Conservation (phyloP, 2,113 vertebrate genomes). For the Antennarius striatus region DNA sequence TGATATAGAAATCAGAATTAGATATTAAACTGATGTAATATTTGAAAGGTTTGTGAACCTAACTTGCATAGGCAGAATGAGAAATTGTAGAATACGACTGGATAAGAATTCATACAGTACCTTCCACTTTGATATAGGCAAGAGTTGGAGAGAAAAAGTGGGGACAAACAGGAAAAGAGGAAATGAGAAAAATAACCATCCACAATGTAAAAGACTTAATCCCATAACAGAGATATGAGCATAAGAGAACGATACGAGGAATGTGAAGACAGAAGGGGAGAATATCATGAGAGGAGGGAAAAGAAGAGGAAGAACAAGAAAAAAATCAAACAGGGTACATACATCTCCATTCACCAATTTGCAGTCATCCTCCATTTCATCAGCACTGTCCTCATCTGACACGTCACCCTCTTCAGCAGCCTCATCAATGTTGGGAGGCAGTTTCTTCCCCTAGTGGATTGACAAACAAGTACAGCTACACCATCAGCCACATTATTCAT, state of each 20-base stretch:
- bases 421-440: slow-evolving; percentile 91
- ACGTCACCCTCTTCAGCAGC: slow-evolving; percentile 95
- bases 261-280: slow-evolving; percentile 1
- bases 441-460: slow-evolving; percentile 90
- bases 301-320: background rate
- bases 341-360: slow-evolving; percentile 96
- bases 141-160: slow-evolving; percentile 41
- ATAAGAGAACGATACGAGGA: background rate
- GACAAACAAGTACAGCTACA: background rate
- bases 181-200: slow-evolving; percentile 37
- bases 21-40: background rate
- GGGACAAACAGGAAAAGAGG: slow-evolving; percentile 26
- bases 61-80: slow-evolving; percentile 17
- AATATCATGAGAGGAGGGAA: background rate
- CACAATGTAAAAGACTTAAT: background rate
- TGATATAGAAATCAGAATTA: background rate
- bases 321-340: slow-evolving; percentile 59
- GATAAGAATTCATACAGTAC: slow-evolving; percentile 60
- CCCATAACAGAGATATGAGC: slow-evolving; percentile 21
- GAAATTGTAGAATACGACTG: slow-evolving; percentile 7
- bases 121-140: slow-evolving; percentile 76
- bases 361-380: slow-evolving; percentile 97
- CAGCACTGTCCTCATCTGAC: slow-evolving; percentile 97
- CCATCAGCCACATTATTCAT: background rate
- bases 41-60: background rate